Conservation (phyloP, 2,113 vertebrate species). For the Prietella phreatophila region DNA sequence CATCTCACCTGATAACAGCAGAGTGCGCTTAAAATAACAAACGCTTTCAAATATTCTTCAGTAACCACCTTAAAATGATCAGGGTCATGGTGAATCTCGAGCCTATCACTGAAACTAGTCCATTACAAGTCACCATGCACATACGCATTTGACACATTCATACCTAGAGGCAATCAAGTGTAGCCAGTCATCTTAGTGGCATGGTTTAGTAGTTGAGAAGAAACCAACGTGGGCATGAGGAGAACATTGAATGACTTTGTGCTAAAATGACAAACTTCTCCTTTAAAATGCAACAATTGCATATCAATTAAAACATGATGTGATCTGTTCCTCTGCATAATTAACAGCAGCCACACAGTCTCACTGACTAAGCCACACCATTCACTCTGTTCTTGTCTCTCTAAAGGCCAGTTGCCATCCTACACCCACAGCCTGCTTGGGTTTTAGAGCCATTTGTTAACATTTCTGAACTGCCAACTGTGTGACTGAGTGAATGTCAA, state of each 20-base stretch:
- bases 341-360: constrained; percentile 9
- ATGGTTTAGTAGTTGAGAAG: background rate
- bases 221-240: background rate
- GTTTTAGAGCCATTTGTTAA: constrained; percentile 41
- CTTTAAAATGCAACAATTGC: background rate
- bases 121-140: background rate
- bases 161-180: background rate
- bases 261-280: background rate
- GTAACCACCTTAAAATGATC: background rate
- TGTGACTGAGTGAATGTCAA: constrained; percentile 38
- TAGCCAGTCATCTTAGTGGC: background rate
- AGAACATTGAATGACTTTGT: background rate
- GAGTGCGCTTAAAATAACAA: background rate
- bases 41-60: background rate
- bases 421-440: constrained; percentile 15
- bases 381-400: constrained; percentile 18
- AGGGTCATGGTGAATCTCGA: background rate
- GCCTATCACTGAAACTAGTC: background rate
- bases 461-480: constrained; percentile 33
- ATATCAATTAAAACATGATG: background rate
- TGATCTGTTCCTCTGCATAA: background rate
- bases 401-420: constrained; percentile 21
- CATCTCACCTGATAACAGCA: background rate
- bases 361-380: constrained; percentile 13
- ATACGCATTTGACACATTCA: too few relatives aligned